A percentile compares a stretch with the other conserved stretches of the same genome.
phyloP scores from a whole-genome alignment of 2,113 vertebrate genomes.

The Sturnira hondurensis region DNA sequence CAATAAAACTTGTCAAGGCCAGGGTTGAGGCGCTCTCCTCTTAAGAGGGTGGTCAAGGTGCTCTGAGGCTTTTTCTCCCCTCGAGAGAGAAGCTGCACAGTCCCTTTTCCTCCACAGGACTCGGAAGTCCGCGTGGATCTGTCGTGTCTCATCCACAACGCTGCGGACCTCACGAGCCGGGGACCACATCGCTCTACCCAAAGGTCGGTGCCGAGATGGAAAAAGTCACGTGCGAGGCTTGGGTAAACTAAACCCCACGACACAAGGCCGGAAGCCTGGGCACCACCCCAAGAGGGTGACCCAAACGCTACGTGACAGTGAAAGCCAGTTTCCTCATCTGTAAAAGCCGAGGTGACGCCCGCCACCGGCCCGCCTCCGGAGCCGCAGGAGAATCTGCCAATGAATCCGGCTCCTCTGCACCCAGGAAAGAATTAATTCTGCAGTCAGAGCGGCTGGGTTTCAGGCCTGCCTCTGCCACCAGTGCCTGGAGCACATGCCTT shows the following conservation, averaged over 20 bases:
- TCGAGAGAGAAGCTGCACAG: too few relatives aligned
- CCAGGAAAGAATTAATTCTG: background rate
- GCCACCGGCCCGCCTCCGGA: background rate
- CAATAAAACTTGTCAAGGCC: too few relatives aligned
- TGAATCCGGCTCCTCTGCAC: background rate
- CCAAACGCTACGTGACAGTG: fast-evolving
- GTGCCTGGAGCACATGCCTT: fast-evolving
- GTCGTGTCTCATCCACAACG: too few relatives aligned
- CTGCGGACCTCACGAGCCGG: too few relatives aligned
- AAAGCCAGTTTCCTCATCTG: background rate
- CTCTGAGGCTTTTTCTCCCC: too few relatives aligned
- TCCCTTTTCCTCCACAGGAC: too few relatives aligned
- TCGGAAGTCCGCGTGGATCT: too few relatives aligned
- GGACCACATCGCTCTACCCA: background rate
- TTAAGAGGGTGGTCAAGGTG: too few relatives aligned
- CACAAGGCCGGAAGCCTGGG: background rate
- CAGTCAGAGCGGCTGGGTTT: background rate
- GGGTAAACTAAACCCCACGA: fast-evolving
- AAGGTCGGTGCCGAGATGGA: background rate
- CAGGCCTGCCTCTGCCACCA: background rate
- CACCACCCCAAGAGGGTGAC: background rate
- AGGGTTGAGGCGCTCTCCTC: too few relatives aligned
- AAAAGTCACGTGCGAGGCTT: background rate
- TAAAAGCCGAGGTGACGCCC: background rate
- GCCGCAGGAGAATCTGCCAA: background rate